Base-by-base conservation (phyloP, 2,113 vertebrate genomes). In the Chloroceryle aenea region DNA sequence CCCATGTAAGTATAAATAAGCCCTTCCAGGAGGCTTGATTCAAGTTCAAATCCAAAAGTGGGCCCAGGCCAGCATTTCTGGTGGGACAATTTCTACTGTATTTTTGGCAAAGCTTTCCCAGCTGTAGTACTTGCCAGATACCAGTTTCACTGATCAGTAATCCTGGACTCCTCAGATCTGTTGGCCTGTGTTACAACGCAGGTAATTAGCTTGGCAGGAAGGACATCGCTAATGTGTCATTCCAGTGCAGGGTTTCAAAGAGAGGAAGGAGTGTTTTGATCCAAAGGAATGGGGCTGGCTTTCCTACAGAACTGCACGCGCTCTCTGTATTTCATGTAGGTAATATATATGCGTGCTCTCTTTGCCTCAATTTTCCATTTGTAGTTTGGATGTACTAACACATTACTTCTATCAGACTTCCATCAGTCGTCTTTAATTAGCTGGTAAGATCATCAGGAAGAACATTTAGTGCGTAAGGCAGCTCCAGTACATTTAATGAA, bases 341-440 rank as follows among this genome's bases (percentile, higher is more conserved):
- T 58, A 71, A 86, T 84, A 47, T 3, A 0, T 36, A 56, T 1
- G 2, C 50, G 12, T 64, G n/a, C 27, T 79, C 56, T 38, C 61
- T 85, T 72, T 95, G 71, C 87, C 30, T 61, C 67, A 17, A 8
- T 93, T 89, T 85, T 47, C 93, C 69, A 52, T 20, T 22, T 66
- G 69, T 21, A 6, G 13, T 50, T 87, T 67, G 72, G 71, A 66
- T 85, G 93, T 85, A 22, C 63, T 69, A 86, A 91, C 29, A 36
- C 69, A 1, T 72, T 87, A 61, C 84, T 50, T 84, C 36, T 93
- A 55, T 92, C 94, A 9, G 69, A 62, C 91, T 81, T 94, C 85
- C 85, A 91, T 95, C 95, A 87, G 42, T 40, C 40, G 4, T 55
- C 73, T 85, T 85, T 96, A 96, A 96, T 96, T 94, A 97, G 71